Evolutionary conservation across 2,888 invertebrate species (phyloP).

Genomic region (Uloborus plumipes): DNA sequence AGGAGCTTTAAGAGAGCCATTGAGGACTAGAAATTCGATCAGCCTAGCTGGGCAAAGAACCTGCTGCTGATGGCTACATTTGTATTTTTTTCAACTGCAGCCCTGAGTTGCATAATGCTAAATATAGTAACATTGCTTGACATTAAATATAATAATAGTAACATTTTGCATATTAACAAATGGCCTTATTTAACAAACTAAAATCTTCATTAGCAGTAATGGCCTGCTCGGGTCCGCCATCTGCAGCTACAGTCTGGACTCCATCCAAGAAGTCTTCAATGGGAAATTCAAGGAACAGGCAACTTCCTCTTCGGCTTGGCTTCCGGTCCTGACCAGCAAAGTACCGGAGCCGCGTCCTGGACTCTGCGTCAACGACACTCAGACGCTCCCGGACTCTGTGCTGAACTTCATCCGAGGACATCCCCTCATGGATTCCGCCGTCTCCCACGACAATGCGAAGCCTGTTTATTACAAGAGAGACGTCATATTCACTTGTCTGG

Average conservation of each 20-base stretch:
- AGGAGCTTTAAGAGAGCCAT: too few relatives aligned
- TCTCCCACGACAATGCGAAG: slow-evolving; percentile 91
- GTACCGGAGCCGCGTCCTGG: slow-evolving; percentile 95
- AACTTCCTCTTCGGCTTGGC: slow-evolving; percentile 92
- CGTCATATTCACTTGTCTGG: slow-evolving; percentile 89
- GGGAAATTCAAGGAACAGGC: slow-evolving; percentile 98
- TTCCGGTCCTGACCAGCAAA: slow-evolving; percentile 85
- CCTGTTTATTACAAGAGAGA: slow-evolving; percentile 95
- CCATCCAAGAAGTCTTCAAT: slow-evolving; percentile 87
- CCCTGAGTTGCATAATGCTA: too few relatives aligned
- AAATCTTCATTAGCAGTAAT: slow-evolving; percentile 75
- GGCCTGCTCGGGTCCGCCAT: slow-evolving; percentile 98
- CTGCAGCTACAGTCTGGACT: slow-evolving; percentile 91
- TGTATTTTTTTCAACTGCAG: too few relatives aligned
- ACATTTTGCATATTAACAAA: too few relatives aligned
- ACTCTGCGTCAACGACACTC: slow-evolving; percentile 93
- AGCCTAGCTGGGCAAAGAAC: too few relatives aligned
- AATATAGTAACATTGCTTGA: too few relatives aligned
- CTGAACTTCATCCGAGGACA: slow-evolving; percentile 97
- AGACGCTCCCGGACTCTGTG: slow-evolving; percentile 85
- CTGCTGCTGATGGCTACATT: too few relatives aligned
- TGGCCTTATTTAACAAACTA: too few relatives aligned
- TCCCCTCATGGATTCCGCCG: slow-evolving; percentile 97
- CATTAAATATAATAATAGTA: too few relatives aligned
- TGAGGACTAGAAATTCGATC: too few relatives aligned